Evolutionary conservation across 1,140 invertebrate genomes (phyloP), one percentile per base, ranked within the genome.

Genomic region (Phenacoccus solenopsis): DNA sequence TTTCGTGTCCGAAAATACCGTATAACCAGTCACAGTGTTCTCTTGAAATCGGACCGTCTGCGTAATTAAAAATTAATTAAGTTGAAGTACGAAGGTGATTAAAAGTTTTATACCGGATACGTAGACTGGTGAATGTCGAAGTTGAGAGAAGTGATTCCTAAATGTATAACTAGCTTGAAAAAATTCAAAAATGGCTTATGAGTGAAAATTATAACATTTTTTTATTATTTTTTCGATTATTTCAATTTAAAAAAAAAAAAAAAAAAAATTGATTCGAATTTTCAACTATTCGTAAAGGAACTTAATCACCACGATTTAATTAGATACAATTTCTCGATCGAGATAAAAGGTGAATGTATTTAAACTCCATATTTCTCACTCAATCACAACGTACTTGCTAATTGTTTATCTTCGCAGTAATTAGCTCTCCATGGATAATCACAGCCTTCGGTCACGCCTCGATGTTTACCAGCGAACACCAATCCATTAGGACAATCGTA

Each of bases 1-100:
- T 94, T 79, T 94, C 91, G 77, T 95, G 93, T 0, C 92, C 91
- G 78, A 94, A 94, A 74, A 94, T 94, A 24, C 93, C 93, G 77
- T 94, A 95, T 70, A 93, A 80, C 92, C 92, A 95, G 75, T 92
- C 91, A 77, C 93, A 95, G 76, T 94, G 92, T 72, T 94, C 91
- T 0, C 87, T 88, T 9, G 84, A 82, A 68, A 93, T 89, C 27
- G 91, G 91, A 16, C 89, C 85, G 79, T 95, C 89, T 91, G 77
- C 12, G 75, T 77, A 70, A 71, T 72, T 69, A 70, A 57, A 7
- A 71, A 69, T 69, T 69, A 67, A 72, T n/a, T 27, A 16, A 20
- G 25, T 24, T 7, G 56, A 4, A 20, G 13, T 61, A 70, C n/a
- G n/a, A n/a, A n/a, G n/a, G n/a, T n/a, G n/a, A n/a, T n/a, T n/a